Evolutionary conservation across 2,797 vertebrate species (phyloP).

Genomic region (Rachycentron canadum): DNA sequence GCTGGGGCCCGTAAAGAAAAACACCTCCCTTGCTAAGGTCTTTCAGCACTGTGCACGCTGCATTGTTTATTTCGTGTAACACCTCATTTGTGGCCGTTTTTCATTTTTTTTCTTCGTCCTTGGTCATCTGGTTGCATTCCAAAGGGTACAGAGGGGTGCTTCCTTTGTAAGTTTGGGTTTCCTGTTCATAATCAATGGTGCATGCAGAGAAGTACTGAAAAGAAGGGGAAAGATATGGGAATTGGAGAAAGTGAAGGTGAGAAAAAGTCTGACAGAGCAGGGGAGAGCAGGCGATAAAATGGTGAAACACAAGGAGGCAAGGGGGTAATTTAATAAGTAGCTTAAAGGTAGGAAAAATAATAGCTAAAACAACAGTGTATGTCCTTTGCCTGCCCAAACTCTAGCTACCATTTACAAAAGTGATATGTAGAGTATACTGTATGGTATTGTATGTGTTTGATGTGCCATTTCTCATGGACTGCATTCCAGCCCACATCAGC

Average conservation of each 20-base stretch:
- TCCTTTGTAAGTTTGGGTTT: constrained; percentile 75
- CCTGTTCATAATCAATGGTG: constrained; percentile 70
- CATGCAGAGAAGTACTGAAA: constrained; percentile 53
- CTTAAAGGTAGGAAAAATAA: not conserved
- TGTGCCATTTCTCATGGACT: constrained; percentile 18
- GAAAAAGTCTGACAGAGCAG: not conserved
- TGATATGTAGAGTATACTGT: constrained; percentile 1
- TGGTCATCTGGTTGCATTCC: constrained; percentile 82
- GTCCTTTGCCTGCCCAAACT: not conserved
- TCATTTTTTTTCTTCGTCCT: constrained; percentile 34
- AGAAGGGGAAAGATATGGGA: constrained; percentile 39
- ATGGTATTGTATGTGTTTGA: not conserved
- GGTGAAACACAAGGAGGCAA: constrained; percentile 19
- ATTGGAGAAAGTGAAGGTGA: constrained; percentile 18
- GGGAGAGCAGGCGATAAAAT: not conserved
- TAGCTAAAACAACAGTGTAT: not conserved
- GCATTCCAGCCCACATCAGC: constrained; percentile 40
- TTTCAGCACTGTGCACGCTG: constrained; percentile 69
- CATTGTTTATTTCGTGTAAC: constrained; percentile 86
- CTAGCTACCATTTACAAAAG: not conserved
- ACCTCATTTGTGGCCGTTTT: constrained; percentile 81
- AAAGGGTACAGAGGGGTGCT: constrained; percentile 56
- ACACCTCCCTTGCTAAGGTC: constrained; percentile 70
- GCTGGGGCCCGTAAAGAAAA: constrained; percentile 74
- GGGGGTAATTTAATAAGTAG: constrained; percentile 21